These are phyloP conservation scores for Limnephilus rhombicus DNA, from an alignment of 2,888 invertebrate genomes.

Conservation along the genomic window DNA sequence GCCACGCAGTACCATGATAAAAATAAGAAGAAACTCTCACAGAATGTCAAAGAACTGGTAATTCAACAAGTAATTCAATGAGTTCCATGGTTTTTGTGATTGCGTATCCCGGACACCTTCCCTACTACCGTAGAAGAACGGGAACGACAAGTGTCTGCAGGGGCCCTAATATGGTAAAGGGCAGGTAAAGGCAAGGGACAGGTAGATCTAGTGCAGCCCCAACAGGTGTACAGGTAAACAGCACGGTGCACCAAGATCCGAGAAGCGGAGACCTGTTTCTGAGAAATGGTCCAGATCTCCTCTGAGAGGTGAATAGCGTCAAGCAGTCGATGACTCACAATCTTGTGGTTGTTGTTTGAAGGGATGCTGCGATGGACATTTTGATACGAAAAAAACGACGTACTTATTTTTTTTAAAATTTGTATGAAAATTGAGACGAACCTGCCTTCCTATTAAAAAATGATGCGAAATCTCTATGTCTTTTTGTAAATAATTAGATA, in stretches of 20 bases:
- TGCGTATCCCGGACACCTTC: neutral
- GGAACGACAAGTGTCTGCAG: neutral
- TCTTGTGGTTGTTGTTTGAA: neutral
- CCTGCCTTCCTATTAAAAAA: no score
- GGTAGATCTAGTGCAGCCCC: slow-evolving; percentile 2
- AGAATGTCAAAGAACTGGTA: neutral
- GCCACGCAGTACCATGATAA: neutral
- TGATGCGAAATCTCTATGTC: no score
- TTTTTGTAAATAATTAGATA: no score
- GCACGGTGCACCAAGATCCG: slow-evolving; percentile 47
- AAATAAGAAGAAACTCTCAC: neutral
- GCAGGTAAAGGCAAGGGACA: neutral
- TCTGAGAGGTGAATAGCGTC: neutral
- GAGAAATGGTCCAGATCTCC: slow-evolving; percentile 48
- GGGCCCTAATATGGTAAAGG: neutral
- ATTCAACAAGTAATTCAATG: neutral
- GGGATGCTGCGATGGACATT: neutral
- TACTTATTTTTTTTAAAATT: neutral
- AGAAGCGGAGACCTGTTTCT: slow-evolving; percentile 60
- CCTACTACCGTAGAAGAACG: neutral
- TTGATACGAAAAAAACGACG: neutral
- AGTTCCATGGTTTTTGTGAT: neutral
- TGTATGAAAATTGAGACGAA: no score
- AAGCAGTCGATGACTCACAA: slow-evolving; percentile 13
- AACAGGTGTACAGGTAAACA: slow-evolving; percentile 16